Base-by-base conservation (phyloP, 2,888 invertebrate genomes). In the Cosmia trapezina region DNA sequence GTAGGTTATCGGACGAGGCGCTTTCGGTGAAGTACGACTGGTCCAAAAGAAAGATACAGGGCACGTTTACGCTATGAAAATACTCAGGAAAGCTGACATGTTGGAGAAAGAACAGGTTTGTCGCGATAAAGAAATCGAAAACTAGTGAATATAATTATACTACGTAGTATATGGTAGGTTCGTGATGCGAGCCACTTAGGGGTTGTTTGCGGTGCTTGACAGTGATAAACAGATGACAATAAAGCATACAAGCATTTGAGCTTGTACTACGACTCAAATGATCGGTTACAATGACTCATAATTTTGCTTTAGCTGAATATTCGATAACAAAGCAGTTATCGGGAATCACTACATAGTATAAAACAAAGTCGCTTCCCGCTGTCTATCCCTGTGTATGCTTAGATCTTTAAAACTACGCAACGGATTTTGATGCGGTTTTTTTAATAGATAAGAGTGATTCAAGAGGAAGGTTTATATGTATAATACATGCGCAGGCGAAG, bases 11-110 rank as follows among this genome's bases (percentile, higher is more conserved):
- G 99, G 98, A n/a, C 97, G 98, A 86, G 99, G 98, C 59, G 99
- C 98, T 62, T 99, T 99, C 91, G 98, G 99, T 43, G 98, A 99
- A 95, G 99, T 99, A 72, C 98, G 99, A 83, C 97, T 99, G 76
- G 99, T 99, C 70, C 99, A 99, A 96, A 99, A 99, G 96, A 99
- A 99, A 94, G 99, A 99, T 94, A 99, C 99, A 3, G 99, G 99
- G 7, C 99, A 99, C 95, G 99, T 99, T 67, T 99, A 99, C 94
- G 99, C 99, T 54, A 99, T 99, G 99, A 99, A 99, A 96, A 99
- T 99, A 91, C 97, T 99, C 72, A 97, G 99, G 83, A 99, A 99
- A 94, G 98, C 99, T 7, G 99, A 99, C 93, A 99, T 99, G 99
- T 96, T 99, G 72, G 99, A 99, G 93, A 99, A 99, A 93, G 99